Evolutionary conservation across 1,140 invertebrate species (phyloP).

Genomic region (Ditylenchus dipsaci): DNA sequence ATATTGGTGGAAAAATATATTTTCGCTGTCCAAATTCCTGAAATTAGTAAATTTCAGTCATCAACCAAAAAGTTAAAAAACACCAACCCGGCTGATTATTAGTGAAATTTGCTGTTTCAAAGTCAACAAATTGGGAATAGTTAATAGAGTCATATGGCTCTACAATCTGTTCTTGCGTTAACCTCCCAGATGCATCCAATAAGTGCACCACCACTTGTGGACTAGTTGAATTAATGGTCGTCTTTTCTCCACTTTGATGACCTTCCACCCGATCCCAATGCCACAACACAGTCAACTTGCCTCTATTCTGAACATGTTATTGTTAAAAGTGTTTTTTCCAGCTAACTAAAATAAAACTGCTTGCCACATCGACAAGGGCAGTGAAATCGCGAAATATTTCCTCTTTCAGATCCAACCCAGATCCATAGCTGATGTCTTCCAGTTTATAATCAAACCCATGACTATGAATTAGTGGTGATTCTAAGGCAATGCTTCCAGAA

Average conservation of each 20-base stretch:
- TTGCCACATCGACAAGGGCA: constrained; percentile 23
- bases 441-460: constrained; percentile 17
- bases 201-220: neutral
- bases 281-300: neutral
- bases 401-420: constrained; percentile 44
- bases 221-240: neutral
- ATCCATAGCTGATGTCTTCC: constrained; percentile 34
- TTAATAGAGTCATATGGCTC: constrained; percentile 23
- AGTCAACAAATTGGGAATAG: constrained; percentile 12
- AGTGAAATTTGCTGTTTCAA: constrained; percentile 11
- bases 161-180: neutral
- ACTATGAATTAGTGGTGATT: neutral
- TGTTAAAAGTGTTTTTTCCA: constrained; percentile 14
- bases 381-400: constrained; percentile 46
- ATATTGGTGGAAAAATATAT: neutral
- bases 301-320: constrained; percentile 11
- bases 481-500: neutral
- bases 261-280: neutral
- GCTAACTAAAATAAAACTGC: constrained; percentile 1
- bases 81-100: neutral
- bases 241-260: neutral
- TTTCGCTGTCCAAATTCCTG: constrained; percentile 1
- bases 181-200: neutral
- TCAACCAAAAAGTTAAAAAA: neutral
- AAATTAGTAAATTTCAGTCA: neutral